Base-by-base conservation (phyloP, 1,140 invertebrate genomes). In the Sycophila sp. region DNA sequence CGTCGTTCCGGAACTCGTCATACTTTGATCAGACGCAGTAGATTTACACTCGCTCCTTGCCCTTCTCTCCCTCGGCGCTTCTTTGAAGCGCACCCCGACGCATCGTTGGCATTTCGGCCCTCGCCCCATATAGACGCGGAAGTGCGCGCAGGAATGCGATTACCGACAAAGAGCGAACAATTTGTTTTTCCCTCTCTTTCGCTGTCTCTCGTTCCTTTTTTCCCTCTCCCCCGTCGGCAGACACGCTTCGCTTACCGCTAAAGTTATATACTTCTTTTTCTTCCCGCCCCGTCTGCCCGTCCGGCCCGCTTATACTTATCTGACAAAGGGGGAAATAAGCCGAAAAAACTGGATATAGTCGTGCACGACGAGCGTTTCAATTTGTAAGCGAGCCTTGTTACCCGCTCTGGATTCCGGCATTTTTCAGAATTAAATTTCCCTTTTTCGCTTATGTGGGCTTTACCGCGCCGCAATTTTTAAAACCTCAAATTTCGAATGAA, bases 11-110 rank as follows among this genome's bases (percentile, higher is more conserved):
- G 73, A 63, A 74, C 70, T 73, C 73, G 77, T 78, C 76, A 74
- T 76, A 75, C 79, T 81, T 80, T 80, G 79, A 81, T 81, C 80
- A 80, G 78, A 62, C 70, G 69, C 72, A 71, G 76, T 80, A 73
- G 76, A 80, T 81, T 80, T 80, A 80, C 74, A 67, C 71, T 76
- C 60, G 71, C 67, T 65, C 71, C 63, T 45, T 22, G 13, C 36
- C 49, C 60, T 13, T 49, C 63, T 42, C 34, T 51, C 70, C 19
- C 4, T 66, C 19, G n/a, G 34, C 60, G 45, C 47, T 75, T 75
- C 75, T 77, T 78, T 80, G 76, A 79, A 73, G 63, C 72, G 72
- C 73, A 72, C 75, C 72, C 70, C 59, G 73, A 75, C 73, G 75
- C 74, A 71, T 76, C 65, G 51, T 69, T 72, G 78, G 70, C 75